Evolutionary conservation across 37 sponge, comb jelly and placozoan species (phyloP).

Genomic region (Lycopodina hypogea): DNA sequence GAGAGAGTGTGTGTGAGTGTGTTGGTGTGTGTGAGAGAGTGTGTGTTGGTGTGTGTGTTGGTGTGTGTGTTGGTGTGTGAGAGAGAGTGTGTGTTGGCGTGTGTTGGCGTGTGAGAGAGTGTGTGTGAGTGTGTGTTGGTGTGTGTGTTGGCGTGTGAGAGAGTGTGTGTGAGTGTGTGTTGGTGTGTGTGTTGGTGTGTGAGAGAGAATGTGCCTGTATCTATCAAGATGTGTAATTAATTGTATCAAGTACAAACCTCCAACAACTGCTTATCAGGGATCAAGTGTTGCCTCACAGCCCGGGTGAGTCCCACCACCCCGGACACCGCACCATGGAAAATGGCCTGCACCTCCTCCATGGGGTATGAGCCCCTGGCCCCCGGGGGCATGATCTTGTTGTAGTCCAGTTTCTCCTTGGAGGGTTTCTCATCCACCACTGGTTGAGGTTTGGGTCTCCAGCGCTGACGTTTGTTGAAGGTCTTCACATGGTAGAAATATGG

Average conservation of each 20-base stretch:
- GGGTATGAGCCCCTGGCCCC: neutral
- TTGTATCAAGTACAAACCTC: slow-evolving; percentile 15
- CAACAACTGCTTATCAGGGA: slow-evolving; percentile 31
- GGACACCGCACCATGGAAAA: slow-evolving; percentile 8
- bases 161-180: too few relatives aligned
- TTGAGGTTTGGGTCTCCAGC: neutral
- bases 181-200: too few relatives aligned
- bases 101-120: too few relatives aligned
- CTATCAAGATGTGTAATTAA: neutral
- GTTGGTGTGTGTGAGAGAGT: too few relatives aligned
- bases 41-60: too few relatives aligned
- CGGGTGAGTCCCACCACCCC: slow-evolving; percentile 46
- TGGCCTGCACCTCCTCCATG: neutral
- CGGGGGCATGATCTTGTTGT: neutral
- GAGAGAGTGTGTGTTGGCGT: too few relatives aligned
- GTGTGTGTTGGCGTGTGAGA: too few relatives aligned
- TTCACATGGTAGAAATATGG: neutral
- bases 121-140: too few relatives aligned
- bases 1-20: too few relatives aligned
- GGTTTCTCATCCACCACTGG: neutral
- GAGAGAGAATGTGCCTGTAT: too few relatives aligned
- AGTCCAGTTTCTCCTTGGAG: neutral
- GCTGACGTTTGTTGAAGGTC: slow-evolving; percentile 17
- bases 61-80: too few relatives aligned
- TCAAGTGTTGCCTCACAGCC: slow-evolving; percentile 39